Evolutionary conservation across 2,797 vertebrate species (phyloP), one percentile per base, ranked within the genome.

Genomic region (Hippoglossus hippoglossus): DNA sequence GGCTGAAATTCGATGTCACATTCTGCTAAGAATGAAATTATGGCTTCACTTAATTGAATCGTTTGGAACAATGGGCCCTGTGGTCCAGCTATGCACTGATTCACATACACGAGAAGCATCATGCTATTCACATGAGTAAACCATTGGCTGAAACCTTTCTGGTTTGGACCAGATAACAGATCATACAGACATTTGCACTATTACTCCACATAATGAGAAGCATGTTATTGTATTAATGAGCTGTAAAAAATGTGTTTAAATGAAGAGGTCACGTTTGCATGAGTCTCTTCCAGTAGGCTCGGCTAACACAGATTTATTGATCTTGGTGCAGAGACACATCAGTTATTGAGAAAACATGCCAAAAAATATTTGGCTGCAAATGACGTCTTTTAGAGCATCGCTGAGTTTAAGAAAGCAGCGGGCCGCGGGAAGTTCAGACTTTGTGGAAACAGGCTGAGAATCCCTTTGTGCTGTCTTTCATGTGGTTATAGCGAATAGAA

Each of bases 311-410:
- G 44, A 41, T 44, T 55, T 63, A 52, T 31, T 36, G 41, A 75
- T 53, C 11, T 47, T 13, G 65, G n/a, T 26, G 49, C 34, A 59
- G 54, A 63, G 50, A 71, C 55, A 39, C n/a, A 11, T 66, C 19
- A 77, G 54, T 74, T 74, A 80, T 76, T 82, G 44, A 69, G 46
- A 69, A 75, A 71, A 36, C 34, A 24, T 63, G 63, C 70, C 67
- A 79, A 53, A 34, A 55, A 68, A 62, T 55, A 61, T 53, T 71
- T 69, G 63, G 59, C 80, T 68, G 50, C 31, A 34, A n/a, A 0
- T 2, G 2, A 8, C 16, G 11, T 55, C 22, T 39, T 71, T 71
- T 12, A 57, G 36, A 57, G 9, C 11, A 36, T 57, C 0, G 0
- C 50, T 62, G 39, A 21, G 22, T 70, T 39, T 49, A 21, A 54